Conservation (phyloP, 2,888 invertebrate species). For the Apotomis capreana region DNA sequence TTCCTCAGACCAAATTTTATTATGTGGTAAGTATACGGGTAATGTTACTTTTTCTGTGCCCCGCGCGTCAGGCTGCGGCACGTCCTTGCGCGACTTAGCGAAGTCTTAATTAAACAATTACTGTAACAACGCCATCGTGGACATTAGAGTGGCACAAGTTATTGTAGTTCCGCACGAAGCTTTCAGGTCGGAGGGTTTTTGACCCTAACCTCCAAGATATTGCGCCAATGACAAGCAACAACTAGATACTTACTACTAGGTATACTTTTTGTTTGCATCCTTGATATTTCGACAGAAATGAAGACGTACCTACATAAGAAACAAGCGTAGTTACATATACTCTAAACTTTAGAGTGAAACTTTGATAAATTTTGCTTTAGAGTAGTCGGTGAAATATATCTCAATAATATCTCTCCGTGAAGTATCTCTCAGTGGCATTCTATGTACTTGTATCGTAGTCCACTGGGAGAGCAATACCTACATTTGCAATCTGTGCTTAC, state of each 20-base stretch:
- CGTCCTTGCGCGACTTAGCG: conserved; percentile 18
- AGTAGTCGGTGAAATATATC: too few relatives aligned
- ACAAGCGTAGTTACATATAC: too few relatives aligned
- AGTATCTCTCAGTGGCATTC: neutral
- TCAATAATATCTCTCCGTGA: neutral
- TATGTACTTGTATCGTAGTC: neutral
- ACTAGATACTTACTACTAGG: too few relatives aligned
- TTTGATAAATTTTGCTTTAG: too few relatives aligned
- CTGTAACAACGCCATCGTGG: conserved; percentile 4
- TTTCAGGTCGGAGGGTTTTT: conserved; percentile 3
- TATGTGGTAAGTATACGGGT: neutral
- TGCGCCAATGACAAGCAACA: too few relatives aligned
- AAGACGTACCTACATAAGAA: too few relatives aligned
- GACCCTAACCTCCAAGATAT: neutral
- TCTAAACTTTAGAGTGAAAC: too few relatives aligned
- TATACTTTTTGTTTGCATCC: too few relatives aligned
- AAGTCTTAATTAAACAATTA: conserved; percentile 33
- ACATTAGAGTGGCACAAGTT: conserved; percentile 11
- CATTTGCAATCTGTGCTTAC: neutral
- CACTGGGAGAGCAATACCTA: neutral
- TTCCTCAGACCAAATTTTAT: too few relatives aligned
- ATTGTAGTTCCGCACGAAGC: conserved; percentile 20
- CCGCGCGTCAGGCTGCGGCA: conserved; percentile 11
- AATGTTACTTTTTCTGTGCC: neutral
- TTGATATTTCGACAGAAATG: too few relatives aligned